Base-by-base conservation (phyloP, 1,140 invertebrate species). In the Tigriopus japonicus region DNA sequence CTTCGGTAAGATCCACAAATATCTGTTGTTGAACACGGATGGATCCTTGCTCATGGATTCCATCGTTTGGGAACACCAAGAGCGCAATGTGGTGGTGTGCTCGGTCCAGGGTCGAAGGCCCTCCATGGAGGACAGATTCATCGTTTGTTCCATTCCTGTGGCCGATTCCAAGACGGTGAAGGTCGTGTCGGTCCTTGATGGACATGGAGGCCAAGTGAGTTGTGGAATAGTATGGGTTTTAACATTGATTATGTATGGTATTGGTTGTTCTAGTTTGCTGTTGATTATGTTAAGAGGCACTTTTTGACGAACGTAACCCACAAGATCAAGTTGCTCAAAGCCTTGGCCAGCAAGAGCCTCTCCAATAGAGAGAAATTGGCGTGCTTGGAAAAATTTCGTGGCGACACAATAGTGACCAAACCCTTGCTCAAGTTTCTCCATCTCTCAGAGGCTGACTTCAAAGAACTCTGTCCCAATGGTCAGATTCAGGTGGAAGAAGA, bases 181-280 rank as follows among this genome's bases (percentile, higher is more conserved):
- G 28, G 6, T 58, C n/a, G 17, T 12, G 5, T 15, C 41, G 13
- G 41, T 58, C 21, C 55, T 58, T 10, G 55, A 58, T 42, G 55
- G 55, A 51, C 55, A 58, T 41, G 55, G 55, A 13, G 55, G 55
- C 15, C 21, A 58, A 24, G 55, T 58, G 9, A 42, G 55, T 15
- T 17, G n/a, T 9, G n/a, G n/a, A n/a, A n/a, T n/a, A 12, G n/a
- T 43, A 43, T 43, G 42, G 12, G 12, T 43, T 43, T 43, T n/a
- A 43, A 43, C 10, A 43, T 43, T 43, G 42, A 12, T 43, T 43
- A 43, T 43, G 42, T 43, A 43, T 43, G n/a, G n/a, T 21, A 52
- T n/a, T 58, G 41, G 14, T 6, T 21, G 9, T 58, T 58, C 17
- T 23, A 58, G 55, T 58, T 41, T 43, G 55, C 55, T 6, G 55